A percentile compares a stretch with the other conserved stretches of the same genome.
Conservation (phyloP, 2,888 invertebrate genomes). For the Aelia acuminata region DNA sequence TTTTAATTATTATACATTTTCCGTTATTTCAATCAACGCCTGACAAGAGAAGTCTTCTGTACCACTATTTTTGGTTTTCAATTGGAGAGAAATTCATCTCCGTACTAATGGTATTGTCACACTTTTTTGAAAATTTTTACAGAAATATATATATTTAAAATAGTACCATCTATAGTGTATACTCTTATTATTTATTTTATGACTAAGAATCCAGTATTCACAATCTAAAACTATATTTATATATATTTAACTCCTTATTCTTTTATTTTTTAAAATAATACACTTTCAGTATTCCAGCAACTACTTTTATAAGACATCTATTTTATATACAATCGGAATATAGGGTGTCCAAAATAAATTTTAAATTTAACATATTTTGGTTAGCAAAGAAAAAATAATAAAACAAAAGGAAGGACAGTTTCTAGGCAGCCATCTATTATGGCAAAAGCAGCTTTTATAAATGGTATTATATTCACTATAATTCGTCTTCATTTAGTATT, state of each 20-base stretch:
- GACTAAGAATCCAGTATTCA: neutral
- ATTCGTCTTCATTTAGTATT: conserved; percentile 27
- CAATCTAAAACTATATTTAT: conserved; percentile 24
- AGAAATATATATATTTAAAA: conserved; percentile 56
- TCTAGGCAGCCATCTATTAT: conserved; percentile 16
- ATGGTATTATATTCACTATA: neutral
- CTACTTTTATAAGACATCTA: neutral
- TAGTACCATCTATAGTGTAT: conserved; percentile 46
- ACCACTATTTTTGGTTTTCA: conserved; percentile 21
- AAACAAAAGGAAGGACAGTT: neutral
- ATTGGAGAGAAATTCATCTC: neutral
- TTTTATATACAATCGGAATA: conserved; percentile 6
- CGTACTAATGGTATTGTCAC: conserved; percentile 54
- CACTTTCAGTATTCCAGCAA: conserved; percentile 5
- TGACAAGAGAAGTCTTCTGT: neutral
- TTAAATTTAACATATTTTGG: neutral
- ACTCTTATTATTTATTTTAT: neutral
- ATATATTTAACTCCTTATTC: neutral
- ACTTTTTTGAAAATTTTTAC: conserved; percentile 43
- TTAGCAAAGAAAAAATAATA: neutral
- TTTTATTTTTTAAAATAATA: conserved; percentile 8
- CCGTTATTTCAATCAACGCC: neutral
- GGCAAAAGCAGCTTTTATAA: neutral
- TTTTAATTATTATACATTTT: neutral
- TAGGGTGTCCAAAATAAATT: conserved; percentile 41